A percentile compares a stretch with the other conserved stretches of the same genome.
Conservation (phyloP, 2,797 vertebrate species). For the Sebastes minor region DNA sequence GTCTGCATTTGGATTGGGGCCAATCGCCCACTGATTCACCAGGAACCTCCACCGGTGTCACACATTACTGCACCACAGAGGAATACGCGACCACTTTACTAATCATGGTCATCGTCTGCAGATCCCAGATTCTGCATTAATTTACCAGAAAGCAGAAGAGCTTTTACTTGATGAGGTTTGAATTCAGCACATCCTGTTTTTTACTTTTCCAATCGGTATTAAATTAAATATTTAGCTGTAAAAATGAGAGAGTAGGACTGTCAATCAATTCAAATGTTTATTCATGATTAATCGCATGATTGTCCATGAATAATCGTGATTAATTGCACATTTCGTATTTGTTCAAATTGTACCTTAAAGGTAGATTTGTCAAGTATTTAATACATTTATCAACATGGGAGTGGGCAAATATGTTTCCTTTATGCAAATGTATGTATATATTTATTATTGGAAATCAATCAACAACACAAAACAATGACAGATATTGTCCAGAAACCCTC, state of each 20-base stretch:
- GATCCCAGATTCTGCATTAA: neutral
- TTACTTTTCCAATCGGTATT: neutral
- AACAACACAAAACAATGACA: no score
- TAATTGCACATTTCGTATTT: no score
- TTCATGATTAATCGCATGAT: no score
- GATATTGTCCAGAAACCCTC: no score
- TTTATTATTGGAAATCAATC: no score
- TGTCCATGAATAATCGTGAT: no score
- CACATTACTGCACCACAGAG: constrained; percentile 4
- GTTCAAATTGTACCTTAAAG: no score
- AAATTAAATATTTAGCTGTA: neutral
- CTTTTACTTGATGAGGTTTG: neutral
- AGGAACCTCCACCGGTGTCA: neutral
- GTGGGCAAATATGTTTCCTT: no score
- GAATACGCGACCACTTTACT: constrained; percentile 14
- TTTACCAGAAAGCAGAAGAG: neutral
- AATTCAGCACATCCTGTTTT: neutral
- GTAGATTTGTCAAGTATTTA: no score
- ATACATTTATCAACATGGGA: no score
- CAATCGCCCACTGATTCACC: constrained; percentile 18
- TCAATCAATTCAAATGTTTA: no score
- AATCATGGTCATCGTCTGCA: neutral
- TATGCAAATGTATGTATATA: no score
- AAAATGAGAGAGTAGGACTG: neutral
- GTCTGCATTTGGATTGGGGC: constrained; percentile 22